Conservation (phyloP, 2,888 invertebrate genomes). For the Chymomyza amoena region DNA sequence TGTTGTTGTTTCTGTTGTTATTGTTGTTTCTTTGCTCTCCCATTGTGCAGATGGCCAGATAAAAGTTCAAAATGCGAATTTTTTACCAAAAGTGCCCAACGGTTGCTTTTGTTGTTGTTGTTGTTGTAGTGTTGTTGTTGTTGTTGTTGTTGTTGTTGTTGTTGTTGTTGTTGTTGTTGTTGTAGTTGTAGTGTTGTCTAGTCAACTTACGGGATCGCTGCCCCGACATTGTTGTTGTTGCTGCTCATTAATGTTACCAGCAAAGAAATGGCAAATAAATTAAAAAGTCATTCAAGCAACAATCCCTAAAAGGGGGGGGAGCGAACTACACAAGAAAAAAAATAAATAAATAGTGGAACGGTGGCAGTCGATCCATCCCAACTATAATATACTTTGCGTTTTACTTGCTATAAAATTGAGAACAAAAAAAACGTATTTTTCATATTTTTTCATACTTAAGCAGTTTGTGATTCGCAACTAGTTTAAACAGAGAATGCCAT, state of each 20-base stretch:
- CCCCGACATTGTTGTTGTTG: conserved; percentile 42
- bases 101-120: conserved; percentile 22
- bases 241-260: conserved; percentile 66
- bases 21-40: conserved; percentile 19
- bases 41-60: conserved; percentile 61
- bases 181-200: neutral
- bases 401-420: no score
- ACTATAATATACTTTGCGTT: no score
- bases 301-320: conserved; percentile 48
- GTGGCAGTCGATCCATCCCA: no score
- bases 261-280: conserved; percentile 72
- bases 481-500: no score
- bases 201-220: neutral
- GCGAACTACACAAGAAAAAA: neutral
- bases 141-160: conserved; percentile 7
- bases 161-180: conserved; percentile 14
- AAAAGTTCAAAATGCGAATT: conserved; percentile 68
- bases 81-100: neutral
- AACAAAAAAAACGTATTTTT: no score
- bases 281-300: conserved; percentile 74
- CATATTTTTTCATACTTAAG: no score
- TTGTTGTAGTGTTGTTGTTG: neutral
- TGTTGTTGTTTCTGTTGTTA: no score
- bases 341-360: no score
- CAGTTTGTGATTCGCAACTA: no score